Conservation (phyloP, 1,140 invertebrate species). For the Heliconius nattereri region DNA sequence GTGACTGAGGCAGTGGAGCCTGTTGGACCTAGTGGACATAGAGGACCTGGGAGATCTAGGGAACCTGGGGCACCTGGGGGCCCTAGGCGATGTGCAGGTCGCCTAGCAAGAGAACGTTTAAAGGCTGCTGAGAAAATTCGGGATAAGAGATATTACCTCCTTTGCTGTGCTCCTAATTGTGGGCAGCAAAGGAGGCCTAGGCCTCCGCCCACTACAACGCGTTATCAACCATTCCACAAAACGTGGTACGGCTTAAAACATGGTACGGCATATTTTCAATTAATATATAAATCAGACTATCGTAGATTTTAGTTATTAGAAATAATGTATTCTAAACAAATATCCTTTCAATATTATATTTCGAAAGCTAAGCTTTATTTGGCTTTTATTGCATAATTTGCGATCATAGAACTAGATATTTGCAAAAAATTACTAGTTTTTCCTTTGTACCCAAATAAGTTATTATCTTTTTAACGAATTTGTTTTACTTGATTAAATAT, state of each 20-base stretch:
- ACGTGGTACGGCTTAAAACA: constrained; percentile 69
- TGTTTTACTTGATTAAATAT: no score
- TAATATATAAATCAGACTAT: not conserved
- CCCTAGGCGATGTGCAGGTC: constrained; percentile 59
- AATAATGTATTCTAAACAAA: no score
- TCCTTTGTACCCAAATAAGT: no score
- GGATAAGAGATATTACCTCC: constrained; percentile 65
- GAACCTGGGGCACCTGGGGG: constrained; percentile 14
- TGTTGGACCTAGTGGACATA: constrained; percentile 23
- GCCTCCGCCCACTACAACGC: constrained; percentile 52
- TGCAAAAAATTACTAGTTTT: no score
- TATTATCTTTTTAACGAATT: no score
- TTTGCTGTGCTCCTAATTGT: constrained; percentile 62
- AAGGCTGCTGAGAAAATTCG: constrained; percentile 73
- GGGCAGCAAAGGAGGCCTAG: constrained; percentile 45
- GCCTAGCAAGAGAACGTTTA: constrained; percentile 61
- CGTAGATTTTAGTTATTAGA: no score
- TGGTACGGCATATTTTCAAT: not conserved
- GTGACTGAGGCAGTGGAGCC: constrained; percentile 40
- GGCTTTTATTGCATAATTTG: no score
- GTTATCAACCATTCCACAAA: constrained; percentile 72
- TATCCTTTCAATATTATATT: no score
- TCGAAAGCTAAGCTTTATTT: no score
- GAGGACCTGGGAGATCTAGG: constrained; percentile 20
- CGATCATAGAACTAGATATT: no score